Percentiles rank a stretch among this genome's conserved stretches.
phyloP scores from a whole-genome alignment of 2,888 invertebrate genomes.

The Caenorhabditis sp. region DNA sequence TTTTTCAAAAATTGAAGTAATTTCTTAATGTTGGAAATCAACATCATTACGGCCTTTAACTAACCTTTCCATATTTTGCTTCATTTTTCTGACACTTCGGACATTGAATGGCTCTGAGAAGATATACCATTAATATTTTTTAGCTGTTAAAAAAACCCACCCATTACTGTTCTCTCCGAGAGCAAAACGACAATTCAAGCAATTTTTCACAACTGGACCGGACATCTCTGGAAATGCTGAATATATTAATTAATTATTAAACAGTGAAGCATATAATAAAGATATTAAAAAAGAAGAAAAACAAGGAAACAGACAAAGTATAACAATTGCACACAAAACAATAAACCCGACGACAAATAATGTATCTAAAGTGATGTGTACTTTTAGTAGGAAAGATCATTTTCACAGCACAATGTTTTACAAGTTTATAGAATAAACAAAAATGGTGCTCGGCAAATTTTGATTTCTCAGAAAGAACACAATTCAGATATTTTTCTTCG shows the following conservation, averaged over 20 bases:
- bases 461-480: neutral
- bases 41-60: too few species aligned
- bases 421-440: too few species aligned
- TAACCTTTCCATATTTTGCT: constrained; percentile 62
- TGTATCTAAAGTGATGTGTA: neutral
- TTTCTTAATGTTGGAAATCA: too few species aligned
- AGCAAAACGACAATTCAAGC: constrained; percentile 44
- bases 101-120: constrained; percentile 49
- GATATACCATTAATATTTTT: neutral
- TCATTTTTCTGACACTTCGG: constrained; percentile 64
- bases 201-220: constrained; percentile 40
- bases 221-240: constrained; percentile 32
- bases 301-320: constrained; percentile 12
- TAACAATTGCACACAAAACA: constrained; percentile 19
- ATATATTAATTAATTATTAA: too few species aligned
- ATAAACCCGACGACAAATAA: constrained; percentile 9
- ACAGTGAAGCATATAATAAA: neutral
- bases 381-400: too few species aligned
- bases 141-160: constrained; percentile 7
- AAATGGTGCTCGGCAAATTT: too few species aligned
- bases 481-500: constrained; percentile 11
- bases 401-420: too few species aligned
- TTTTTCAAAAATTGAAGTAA: too few species aligned
- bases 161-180: constrained; percentile 24
- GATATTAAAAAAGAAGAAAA: neutral